phyloP scores from a whole-genome alignment of 2,797 vertebrate genomes.

The Leptodactylus fallax region DNA sequence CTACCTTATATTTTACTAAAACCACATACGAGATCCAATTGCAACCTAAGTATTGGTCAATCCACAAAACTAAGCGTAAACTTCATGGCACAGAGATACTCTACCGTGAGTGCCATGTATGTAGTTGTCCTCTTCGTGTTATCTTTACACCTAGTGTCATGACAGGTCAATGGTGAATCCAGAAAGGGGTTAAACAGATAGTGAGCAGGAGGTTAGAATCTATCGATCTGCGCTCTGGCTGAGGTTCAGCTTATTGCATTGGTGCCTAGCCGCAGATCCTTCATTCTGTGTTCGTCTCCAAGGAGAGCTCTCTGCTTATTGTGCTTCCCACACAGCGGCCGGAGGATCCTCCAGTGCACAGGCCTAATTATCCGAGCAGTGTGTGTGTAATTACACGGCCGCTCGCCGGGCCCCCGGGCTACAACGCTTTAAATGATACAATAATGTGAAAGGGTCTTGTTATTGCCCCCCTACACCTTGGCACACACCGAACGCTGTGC shows the following conservation, averaged over 20 bases:
- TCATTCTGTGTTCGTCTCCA: slow-evolving; percentile 60
- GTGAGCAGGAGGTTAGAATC: slow-evolving; percentile 47
- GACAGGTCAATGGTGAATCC: slow-evolving; percentile 17
- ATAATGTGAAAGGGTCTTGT: slow-evolving; percentile 58
- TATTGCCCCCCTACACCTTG: slow-evolving; percentile 59
- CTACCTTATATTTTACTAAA: neutral
- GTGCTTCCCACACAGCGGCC: slow-evolving; percentile 58
- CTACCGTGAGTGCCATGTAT: neutral
- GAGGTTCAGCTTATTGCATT: slow-evolving; percentile 60
- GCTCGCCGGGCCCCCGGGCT: slow-evolving; percentile 58
- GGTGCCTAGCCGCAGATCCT: slow-evolving; percentile 58
- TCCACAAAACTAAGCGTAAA: neutral
- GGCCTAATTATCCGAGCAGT: slow-evolving; percentile 62
- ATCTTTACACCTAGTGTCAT: neutral
- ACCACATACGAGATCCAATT: neutral
- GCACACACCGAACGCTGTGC: slow-evolving; percentile 23
- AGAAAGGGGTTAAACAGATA: slow-evolving; percentile 61
- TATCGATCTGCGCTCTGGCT: slow-evolving; percentile 54
- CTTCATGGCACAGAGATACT: neutral
- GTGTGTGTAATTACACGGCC: slow-evolving; percentile 62
- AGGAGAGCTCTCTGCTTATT: slow-evolving; percentile 62
- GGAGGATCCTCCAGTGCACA: slow-evolving; percentile 62
- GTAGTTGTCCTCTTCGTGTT: neutral
- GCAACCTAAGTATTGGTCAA: neutral
- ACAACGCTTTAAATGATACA: slow-evolving; percentile 61